These are phyloP conservation scores for Harpagoxenus sublaevis DNA, from an alignment of 2,888 invertebrate species.

Conservation along the genomic window DNA sequence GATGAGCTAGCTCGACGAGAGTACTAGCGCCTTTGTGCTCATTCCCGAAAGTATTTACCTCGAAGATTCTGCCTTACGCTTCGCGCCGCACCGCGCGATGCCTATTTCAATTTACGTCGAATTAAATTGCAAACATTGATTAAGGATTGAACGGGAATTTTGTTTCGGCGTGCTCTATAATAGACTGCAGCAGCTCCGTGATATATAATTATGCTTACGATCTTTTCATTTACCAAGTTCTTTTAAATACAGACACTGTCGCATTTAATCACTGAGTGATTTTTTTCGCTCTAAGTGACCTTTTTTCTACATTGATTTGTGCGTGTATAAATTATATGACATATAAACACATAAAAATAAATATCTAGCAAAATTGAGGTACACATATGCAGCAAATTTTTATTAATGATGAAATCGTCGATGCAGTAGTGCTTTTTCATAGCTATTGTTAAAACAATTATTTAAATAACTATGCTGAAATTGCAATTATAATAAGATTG, in stretches of 20 bases:
- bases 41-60: slow-evolving; percentile 69
- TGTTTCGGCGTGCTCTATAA: neutral
- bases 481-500: neutral
- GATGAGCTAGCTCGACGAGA: slow-evolving; percentile 69
- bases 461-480: neutral
- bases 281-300: neutral
- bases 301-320: neutral
- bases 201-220: slow-evolving; percentile 29
- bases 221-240: slow-evolving; percentile 11
- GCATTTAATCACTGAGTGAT: neutral
- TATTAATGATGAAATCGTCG: neutral
- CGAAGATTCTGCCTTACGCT: slow-evolving; percentile 63
- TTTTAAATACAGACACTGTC: neutral
- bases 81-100: slow-evolving; percentile 17
- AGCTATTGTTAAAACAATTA: neutral
- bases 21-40: slow-evolving; percentile 65
- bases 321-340: too few relatives aligned
- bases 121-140: slow-evolving; percentile 53
- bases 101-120: slow-evolving; percentile 55
- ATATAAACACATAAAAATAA: neutral
- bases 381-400: neutral
- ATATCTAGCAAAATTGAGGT: neutral
- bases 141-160: slow-evolving; percentile 26
- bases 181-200: neutral
- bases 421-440: neutral